A percentile compares a stretch with the other conserved stretches of the same genome.
Evolutionary conservation across 2,113 vertebrate genomes (phyloP).

Genomic region (Albula goreensis): DNA sequence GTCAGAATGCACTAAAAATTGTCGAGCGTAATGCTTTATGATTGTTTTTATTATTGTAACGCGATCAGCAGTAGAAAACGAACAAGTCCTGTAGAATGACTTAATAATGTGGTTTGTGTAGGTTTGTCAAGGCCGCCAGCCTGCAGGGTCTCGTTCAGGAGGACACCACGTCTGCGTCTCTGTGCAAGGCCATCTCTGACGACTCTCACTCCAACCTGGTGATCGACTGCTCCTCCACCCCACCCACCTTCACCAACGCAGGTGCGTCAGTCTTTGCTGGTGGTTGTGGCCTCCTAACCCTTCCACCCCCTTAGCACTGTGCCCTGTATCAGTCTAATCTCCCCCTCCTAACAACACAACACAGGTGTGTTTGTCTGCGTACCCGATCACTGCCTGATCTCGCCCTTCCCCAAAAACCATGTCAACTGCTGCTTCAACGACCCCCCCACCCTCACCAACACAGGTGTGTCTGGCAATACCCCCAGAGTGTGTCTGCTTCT

Average conservation of each 20-base stretch:
- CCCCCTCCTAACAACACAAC: too few relatives aligned
- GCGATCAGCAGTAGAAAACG: too few relatives aligned
- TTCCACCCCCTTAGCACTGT: not conserved
- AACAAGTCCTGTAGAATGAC: not conserved
- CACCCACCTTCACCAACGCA: constrained; percentile 76
- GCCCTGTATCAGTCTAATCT: not conserved
- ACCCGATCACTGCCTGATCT: too few relatives aligned
- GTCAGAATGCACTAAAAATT: too few relatives aligned
- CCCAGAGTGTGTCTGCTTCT: too few relatives aligned
- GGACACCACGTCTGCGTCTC: constrained; percentile 77
- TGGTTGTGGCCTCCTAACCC: too few relatives aligned
- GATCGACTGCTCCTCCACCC: constrained; percentile 77
- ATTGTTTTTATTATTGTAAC: too few relatives aligned
- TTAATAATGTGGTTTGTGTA: constrained; percentile 44
- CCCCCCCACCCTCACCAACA: not conserved
- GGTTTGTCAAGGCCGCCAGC: constrained; percentile 91
- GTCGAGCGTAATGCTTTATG: too few relatives aligned
- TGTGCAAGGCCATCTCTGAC: constrained; percentile 83
- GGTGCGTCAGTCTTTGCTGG: constrained; percentile 62
- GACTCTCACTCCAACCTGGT: constrained; percentile 72
- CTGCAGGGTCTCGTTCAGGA: constrained; percentile 91
- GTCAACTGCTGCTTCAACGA: not conserved
- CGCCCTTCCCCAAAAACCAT: too few relatives aligned
- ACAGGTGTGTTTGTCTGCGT: not conserved
- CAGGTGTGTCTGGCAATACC: not conserved